Evolutionary conservation across 2,113 vertebrate genomes (phyloP).

Genomic region (Carettochelys insculpta): DNA sequence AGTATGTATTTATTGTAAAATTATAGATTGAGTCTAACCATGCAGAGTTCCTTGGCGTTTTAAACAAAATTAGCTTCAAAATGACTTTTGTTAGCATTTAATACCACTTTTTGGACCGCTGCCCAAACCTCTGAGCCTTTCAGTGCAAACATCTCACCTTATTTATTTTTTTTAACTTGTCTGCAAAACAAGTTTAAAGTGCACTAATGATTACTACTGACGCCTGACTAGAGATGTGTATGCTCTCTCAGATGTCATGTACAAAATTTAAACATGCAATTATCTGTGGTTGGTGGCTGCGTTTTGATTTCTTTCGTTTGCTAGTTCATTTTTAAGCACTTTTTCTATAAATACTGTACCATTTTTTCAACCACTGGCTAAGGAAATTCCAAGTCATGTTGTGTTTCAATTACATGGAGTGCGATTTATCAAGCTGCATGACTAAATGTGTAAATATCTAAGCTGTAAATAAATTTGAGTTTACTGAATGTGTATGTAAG

Average conservation of each 20-base stretch:
- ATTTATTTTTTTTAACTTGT: constrained; percentile 25
- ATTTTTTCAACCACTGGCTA: constrained; percentile 21
- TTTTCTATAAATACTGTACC: constrained; percentile 11
- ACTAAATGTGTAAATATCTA: constrained; percentile 55
- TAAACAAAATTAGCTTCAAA: neutral
- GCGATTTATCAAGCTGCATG: constrained; percentile 58
- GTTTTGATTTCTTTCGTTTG: neutral
- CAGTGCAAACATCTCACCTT: constrained; percentile 38
- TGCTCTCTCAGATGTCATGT: constrained; percentile 13
- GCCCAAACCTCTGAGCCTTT: constrained; percentile 44
- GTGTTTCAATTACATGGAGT: constrained; percentile 36
- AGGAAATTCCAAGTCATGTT: constrained; percentile 22
- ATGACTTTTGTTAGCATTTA: neutral
- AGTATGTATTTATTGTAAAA: constrained; percentile 35
- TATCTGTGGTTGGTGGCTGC: constrained; percentile 15
- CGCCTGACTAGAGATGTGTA: constrained; percentile 27
- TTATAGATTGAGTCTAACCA: neutral
- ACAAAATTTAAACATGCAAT: neutral
- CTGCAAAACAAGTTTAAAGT: constrained; percentile 47
- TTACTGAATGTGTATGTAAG: constrained; percentile 7
- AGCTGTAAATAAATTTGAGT: constrained; percentile 74
- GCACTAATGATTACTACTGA: constrained; percentile 40
- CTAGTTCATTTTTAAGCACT: constrained; percentile 43
- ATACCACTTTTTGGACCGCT: neutral
- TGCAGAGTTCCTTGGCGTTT: neutral